Evolutionary conservation across 2,113 vertebrate genomes (phyloP).

Genomic region (Anser brachyrhynchus): DNA sequence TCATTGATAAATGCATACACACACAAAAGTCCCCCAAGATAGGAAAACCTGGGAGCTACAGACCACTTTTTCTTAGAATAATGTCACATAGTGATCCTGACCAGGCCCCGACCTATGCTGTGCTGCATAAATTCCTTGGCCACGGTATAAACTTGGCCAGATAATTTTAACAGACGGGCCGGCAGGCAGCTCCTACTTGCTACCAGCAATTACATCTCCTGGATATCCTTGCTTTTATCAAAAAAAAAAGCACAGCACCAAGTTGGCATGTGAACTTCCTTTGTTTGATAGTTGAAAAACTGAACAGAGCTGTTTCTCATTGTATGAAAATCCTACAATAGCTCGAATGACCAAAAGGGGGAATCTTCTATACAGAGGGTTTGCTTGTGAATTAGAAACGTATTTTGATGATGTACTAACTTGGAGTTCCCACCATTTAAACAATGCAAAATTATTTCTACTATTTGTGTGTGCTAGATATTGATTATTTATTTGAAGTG

Average conservation of each 20-base stretch:
- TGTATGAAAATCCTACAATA: neutral
- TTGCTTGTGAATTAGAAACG: neutral
- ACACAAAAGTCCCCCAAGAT: neutral
- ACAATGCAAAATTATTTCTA: neutral
- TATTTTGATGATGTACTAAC: neutral
- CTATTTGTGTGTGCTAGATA: neutral
- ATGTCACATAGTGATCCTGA: neutral
- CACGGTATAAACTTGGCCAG: neutral
- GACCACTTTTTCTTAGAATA: neutral
- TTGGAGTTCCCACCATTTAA: neutral
- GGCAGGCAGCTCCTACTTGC: neutral
- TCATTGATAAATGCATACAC: neutral
- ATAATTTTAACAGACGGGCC: neutral
- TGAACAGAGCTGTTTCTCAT: neutral
- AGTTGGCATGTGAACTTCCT: neutral
- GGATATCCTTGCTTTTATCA: fast-evolving
- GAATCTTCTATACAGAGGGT: neutral
- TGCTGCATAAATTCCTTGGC: neutral
- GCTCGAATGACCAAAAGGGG: neutral
- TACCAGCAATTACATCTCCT: neutral
- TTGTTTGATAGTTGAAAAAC: neutral
- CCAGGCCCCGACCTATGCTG: neutral
- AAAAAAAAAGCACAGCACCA: neutral
- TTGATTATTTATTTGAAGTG: neutral
- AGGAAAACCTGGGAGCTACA: neutral